These are phyloP conservation scores for Zoanthus gigantus DNA, from an alignment of 92 coral and sea anemone genomes.

Conservation along the genomic window DNA sequence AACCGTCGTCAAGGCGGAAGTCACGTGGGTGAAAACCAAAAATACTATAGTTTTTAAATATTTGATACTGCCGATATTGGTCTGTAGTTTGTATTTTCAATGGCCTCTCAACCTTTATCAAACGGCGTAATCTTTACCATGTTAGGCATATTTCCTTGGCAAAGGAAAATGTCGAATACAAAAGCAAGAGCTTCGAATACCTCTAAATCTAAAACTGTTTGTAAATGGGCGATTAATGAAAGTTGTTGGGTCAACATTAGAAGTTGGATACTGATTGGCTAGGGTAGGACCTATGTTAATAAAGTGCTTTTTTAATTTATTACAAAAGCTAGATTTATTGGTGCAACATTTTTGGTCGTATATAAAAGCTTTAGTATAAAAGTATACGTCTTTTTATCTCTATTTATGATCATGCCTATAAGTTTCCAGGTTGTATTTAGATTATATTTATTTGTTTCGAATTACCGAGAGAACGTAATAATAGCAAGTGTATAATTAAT, in stretches of 20 bases:
- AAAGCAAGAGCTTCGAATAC: background rate
- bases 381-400: conserved; percentile 15
- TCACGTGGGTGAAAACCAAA: too few species aligned
- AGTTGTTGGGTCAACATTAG: conserved; percentile 17
- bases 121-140: too few species aligned
- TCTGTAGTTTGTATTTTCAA: too few species aligned
- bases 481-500: too few species aligned
- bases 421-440: background rate
- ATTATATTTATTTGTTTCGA: too few species aligned
- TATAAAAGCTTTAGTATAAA: conserved; percentile 14
- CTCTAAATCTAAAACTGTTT: conserved; percentile 48
- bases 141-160: too few species aligned
- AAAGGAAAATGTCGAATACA: too few species aligned
- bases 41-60: too few species aligned
- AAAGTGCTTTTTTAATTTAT: conserved; percentile 43
- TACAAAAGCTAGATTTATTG: background rate
- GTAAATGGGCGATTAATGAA: conserved; percentile 31
- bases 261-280: conserved; percentile 32
- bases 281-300: conserved; percentile 44
- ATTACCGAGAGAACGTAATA: too few species aligned
- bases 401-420: background rate
- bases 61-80: too few species aligned
- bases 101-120: too few species aligned
- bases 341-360: background rate
- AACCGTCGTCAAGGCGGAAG: too few species aligned